Conservation (phyloP, 2,113 vertebrate species). For the Cottus gobio region DNA sequence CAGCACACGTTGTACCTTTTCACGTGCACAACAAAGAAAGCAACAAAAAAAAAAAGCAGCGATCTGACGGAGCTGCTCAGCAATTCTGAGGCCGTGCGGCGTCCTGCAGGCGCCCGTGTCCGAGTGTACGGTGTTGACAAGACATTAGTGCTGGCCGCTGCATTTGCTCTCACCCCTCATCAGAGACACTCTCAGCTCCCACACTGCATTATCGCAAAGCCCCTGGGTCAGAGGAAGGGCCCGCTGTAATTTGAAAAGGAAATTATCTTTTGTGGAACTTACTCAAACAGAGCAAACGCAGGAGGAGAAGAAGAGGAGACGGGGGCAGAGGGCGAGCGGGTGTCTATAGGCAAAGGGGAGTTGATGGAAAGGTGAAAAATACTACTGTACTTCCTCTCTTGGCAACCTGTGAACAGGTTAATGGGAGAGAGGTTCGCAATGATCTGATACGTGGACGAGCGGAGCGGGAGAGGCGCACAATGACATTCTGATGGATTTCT, state of each 20-base stretch:
- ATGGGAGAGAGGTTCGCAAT: slow-evolving; percentile 66
- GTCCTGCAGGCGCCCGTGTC: slow-evolving; percentile 38
- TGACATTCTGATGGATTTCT: slow-evolving; percentile 82
- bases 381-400: slow-evolving; percentile 35
- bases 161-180: slow-evolving; percentile 70
- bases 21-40: neutral
- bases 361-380: slow-evolving; percentile 61
- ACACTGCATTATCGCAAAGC: slow-evolving; percentile 79
- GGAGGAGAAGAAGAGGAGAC: slow-evolving; percentile 27
- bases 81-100: slow-evolving; percentile 38
- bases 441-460: slow-evolving; percentile 64
- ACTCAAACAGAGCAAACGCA: slow-evolving; percentile 69
- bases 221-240: slow-evolving; percentile 76
- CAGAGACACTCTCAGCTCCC: slow-evolving; percentile 74
- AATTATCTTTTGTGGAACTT: slow-evolving; percentile 83
- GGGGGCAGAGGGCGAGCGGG: slow-evolving; percentile 1
- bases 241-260: slow-evolving; percentile 83
- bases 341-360: slow-evolving; percentile 30
- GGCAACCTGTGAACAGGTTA: slow-evolving; percentile 70
- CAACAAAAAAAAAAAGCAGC: neutral
- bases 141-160: slow-evolving; percentile 64
- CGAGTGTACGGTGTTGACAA: slow-evolving; percentile 68
- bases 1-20: slow-evolving; percentile 44
- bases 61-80: slow-evolving; percentile 20
- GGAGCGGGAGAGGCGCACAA: slow-evolving; percentile 58